Evolutionary conservation across 2,797 vertebrate genomes (phyloP).

Genomic region (Remorina albescens): DNA sequence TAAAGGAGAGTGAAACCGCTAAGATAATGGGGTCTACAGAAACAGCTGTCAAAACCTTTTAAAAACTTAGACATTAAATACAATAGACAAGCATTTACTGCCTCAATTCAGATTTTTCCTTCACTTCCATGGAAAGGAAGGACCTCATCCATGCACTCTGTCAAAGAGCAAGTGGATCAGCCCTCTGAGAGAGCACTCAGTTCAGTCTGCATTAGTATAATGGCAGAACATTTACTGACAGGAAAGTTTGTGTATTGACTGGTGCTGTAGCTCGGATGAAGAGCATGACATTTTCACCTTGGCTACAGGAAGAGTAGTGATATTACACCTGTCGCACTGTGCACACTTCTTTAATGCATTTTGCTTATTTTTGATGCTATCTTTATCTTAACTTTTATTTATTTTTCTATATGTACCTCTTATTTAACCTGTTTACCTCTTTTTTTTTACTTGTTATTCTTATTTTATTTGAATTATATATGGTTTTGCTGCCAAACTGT

Average conservation of each 20-base stretch:
- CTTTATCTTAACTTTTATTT: too few species aligned
- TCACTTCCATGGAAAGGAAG: neutral
- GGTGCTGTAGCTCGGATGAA: neutral
- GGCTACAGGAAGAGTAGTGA: too few species aligned
- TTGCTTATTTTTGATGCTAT: too few species aligned
- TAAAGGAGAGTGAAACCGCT: neutral
- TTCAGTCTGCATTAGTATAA: constrained; percentile 1
- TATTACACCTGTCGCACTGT: too few species aligned
- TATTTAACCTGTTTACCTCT: too few species aligned
- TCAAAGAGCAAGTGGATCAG: neutral
- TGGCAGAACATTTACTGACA: neutral
- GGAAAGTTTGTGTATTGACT: neutral
- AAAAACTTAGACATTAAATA: neutral
- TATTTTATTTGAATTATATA: too few species aligned
- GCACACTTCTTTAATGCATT: too few species aligned
- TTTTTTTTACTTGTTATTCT: too few species aligned
- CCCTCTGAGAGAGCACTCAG: neutral
- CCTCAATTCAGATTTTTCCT: neutral
- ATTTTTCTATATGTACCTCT: too few species aligned
- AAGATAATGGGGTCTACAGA: neutral
- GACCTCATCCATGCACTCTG: neutral
- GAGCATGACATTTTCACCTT: neutral
- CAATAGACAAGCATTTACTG: neutral
- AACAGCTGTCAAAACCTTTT: neutral
- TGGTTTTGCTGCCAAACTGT: too few species aligned